Evolutionary conservation across 2,888 invertebrate species (phyloP).

Genomic region (Himalopsyche kuldschensis): DNA sequence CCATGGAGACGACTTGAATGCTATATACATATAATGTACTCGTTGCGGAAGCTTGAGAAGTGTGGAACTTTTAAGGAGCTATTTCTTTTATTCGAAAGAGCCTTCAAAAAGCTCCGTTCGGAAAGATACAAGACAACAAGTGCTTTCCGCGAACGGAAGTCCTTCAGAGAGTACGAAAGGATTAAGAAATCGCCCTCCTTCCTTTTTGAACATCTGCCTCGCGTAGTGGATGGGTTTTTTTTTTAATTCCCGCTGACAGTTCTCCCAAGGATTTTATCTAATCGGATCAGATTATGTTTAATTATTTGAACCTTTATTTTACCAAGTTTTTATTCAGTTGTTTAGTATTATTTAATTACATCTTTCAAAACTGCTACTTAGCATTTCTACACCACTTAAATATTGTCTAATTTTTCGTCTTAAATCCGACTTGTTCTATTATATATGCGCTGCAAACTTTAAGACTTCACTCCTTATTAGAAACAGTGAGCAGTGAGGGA

Average conservation of each 20-base stretch:
- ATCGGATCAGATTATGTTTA: not conserved
- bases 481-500: too few species aligned
- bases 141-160: not conserved
- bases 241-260: not conserved
- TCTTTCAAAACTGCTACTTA: too few species aligned
- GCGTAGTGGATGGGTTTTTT: not conserved
- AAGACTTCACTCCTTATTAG: too few species aligned
- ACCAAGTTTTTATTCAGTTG: too few species aligned
- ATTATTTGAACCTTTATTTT: too few species aligned
- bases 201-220: not conserved
- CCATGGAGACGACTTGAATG: too few species aligned
- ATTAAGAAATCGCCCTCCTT: not conserved
- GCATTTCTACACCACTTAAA: too few species aligned
- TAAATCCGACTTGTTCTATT: too few species aligned
- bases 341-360: too few species aligned
- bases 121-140: not conserved
- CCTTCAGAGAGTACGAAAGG: not conserved
- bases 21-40: not conserved
- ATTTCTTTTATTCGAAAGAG: not conserved
- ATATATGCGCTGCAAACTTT: too few species aligned
- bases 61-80: not conserved
- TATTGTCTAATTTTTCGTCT: too few species aligned
- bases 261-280: not conserved
- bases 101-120: not conserved
- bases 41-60: not conserved